Evolutionary conservation across 2,888 invertebrate species (phyloP).

Genomic region (Xanthia togata): DNA sequence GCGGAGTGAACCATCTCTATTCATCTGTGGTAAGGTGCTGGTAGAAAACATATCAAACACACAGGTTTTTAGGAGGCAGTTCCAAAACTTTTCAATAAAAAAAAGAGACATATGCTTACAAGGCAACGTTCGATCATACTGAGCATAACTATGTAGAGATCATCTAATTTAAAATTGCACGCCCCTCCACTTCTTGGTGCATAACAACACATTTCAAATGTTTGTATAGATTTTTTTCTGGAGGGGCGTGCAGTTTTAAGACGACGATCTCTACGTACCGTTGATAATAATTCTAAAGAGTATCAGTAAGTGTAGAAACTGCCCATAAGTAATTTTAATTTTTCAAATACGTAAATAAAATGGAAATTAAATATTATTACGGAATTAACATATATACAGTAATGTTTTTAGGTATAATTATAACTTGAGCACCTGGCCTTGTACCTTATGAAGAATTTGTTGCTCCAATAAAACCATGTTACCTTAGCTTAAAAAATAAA

Average conservation of each 20-base stretch:
- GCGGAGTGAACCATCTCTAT: no score
- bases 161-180: background rate
- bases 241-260: background rate
- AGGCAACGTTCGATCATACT: background rate
- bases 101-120: background rate
- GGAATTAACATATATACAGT: background rate
- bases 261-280: background rate
- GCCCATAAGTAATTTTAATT: background rate
- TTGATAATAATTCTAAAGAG: background rate
- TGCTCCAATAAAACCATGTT: conserved; percentile 51
- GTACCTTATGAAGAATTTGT: conserved; percentile 38
- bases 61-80: background rate
- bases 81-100: background rate
- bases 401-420: background rate
- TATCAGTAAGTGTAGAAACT: background rate
- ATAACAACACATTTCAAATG: background rate
- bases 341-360: background rate
- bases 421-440: background rate
- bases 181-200: background rate
- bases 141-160: background rate
- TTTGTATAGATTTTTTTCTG: background rate
- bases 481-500: conserved; percentile 56
- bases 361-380: conserved; percentile 10
- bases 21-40: conserved; percentile 28
- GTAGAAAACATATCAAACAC: conserved; percentile 43